Percentiles rank a stretch among this genome's conserved stretches.
Conservation (phyloP, 2,113 vertebrate genomes). For the Seriola rivoliana region DNA sequence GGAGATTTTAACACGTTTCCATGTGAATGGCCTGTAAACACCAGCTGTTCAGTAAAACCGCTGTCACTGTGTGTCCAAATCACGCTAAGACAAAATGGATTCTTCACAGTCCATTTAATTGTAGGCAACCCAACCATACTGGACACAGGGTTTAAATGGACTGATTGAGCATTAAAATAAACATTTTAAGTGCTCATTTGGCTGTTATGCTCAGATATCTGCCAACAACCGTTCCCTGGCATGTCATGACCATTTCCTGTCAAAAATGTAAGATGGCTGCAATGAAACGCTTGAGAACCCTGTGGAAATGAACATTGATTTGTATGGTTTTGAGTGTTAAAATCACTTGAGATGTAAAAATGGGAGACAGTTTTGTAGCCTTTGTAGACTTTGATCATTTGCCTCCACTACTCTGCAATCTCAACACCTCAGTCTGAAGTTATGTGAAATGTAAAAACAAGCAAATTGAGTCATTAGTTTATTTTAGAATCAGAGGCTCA, state of each 20-base stretch:
- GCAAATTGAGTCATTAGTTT: constrained; percentile 24
- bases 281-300: constrained; percentile 21
- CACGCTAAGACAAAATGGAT: constrained; percentile 69
- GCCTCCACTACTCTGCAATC: constrained; percentile 8
- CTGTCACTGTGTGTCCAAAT: constrained; percentile 62
- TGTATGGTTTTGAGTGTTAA: neutral
- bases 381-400: constrained; percentile 3
- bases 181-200: constrained; percentile 65
- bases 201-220: constrained; percentile 30
- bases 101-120: constrained; percentile 64
- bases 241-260: constrained; percentile 1
- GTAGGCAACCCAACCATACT: constrained; percentile 37
- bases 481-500: constrained; percentile 41
- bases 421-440: constrained; percentile 12
- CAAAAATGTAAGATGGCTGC: constrained; percentile 9
- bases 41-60: constrained; percentile 71
- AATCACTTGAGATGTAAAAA: constrained; percentile 2
- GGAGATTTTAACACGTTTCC: constrained; percentile 61
- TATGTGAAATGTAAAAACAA: neutral
- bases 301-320: constrained; percentile 23
- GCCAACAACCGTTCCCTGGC: constrained; percentile 35
- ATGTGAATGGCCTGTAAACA: constrained; percentile 68
- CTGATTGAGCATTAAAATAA: constrained; percentile 61
- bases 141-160: constrained; percentile 55
- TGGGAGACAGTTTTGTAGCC: neutral